Evolutionary conservation across 2,888 invertebrate genomes (phyloP).

Genomic region (Habroteleia sp.): DNA sequence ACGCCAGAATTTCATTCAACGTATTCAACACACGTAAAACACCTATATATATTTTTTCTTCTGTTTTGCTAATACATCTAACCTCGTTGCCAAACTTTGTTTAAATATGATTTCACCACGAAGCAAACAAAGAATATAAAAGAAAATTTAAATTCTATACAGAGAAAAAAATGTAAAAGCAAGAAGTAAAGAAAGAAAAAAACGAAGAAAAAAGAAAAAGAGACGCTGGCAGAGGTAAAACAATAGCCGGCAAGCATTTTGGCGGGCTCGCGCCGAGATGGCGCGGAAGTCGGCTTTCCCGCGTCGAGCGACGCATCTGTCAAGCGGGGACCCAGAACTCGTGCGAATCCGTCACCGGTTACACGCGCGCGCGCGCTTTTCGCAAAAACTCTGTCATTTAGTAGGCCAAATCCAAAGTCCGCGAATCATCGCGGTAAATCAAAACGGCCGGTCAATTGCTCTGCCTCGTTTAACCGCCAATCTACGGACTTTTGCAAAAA

Average conservation of each 20-base stretch:
- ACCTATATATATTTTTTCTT: too few species aligned
- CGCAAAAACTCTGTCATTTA: neutral
- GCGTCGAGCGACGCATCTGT: constrained; percentile 45
- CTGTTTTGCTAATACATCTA: too few species aligned
- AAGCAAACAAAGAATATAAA: too few species aligned
- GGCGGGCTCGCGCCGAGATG: constrained; percentile 24
- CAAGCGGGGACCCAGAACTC: constrained; percentile 43
- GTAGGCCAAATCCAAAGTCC: neutral
- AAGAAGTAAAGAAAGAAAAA: too few species aligned
- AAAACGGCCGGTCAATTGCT: too few species aligned
- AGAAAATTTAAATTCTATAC: too few species aligned
- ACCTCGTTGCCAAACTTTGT: too few species aligned
- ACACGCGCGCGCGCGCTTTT: constrained; percentile 28
- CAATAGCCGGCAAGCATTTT: constrained; percentile 34
- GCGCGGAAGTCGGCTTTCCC: constrained; percentile 24
- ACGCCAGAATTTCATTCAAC: too few species aligned
- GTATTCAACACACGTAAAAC: too few species aligned
- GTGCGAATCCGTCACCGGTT: constrained; percentile 42
- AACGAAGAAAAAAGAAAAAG: constrained; percentile 1
- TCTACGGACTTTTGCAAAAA: neutral
- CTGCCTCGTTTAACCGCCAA: too few species aligned
- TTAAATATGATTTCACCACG: too few species aligned
- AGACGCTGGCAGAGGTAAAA: constrained; percentile 5
- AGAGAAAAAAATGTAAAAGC: too few species aligned
- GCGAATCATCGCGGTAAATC: neutral